These are phyloP conservation scores for Drosophila yooni DNA, from an alignment of 2,888 invertebrate genomes.

Conservation along the genomic window DNA sequence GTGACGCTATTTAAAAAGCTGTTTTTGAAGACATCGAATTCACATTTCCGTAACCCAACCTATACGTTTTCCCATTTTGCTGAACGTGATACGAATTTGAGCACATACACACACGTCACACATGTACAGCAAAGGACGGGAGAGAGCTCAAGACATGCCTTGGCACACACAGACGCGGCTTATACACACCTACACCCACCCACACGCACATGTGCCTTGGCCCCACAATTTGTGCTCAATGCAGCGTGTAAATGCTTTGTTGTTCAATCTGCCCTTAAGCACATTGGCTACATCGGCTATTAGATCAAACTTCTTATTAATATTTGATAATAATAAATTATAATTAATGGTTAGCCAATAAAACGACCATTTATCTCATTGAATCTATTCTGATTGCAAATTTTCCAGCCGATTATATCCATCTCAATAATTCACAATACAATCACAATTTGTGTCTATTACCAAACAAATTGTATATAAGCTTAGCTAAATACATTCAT, in stretches of 20 bases:
- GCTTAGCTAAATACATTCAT: background rate
- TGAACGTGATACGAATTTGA: conserved; percentile 73
- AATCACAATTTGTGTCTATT: background rate
- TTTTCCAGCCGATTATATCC: background rate
- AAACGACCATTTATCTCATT: background rate
- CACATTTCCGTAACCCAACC: conserved; percentile 69
- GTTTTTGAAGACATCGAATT: conserved; percentile 79
- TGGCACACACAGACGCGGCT: conserved; percentile 1
- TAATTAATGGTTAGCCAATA: background rate
- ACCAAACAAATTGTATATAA: background rate
- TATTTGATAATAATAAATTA: conserved; percentile 1
- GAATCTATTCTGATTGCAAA: background rate
- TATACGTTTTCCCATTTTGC: conserved; percentile 70
- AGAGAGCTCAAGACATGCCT: conserved; percentile 27
- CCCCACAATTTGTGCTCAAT: conserved; percentile 44
- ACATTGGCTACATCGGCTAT: conserved; percentile 13
- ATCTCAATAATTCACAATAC: conserved; percentile 4
- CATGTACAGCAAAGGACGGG: conserved; percentile 42
- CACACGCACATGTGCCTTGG: background rate
- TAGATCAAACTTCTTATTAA: background rate
- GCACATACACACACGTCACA: conserved; percentile 22
- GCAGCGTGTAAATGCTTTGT: conserved; percentile 53
- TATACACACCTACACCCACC: conserved; percentile 1
- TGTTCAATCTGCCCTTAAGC: conserved; percentile 18
- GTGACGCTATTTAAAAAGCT: conserved; percentile 58